phyloP scores from a whole-genome alignment of 2,888 invertebrate genomes.

The Candidula unifasciata region DNA sequence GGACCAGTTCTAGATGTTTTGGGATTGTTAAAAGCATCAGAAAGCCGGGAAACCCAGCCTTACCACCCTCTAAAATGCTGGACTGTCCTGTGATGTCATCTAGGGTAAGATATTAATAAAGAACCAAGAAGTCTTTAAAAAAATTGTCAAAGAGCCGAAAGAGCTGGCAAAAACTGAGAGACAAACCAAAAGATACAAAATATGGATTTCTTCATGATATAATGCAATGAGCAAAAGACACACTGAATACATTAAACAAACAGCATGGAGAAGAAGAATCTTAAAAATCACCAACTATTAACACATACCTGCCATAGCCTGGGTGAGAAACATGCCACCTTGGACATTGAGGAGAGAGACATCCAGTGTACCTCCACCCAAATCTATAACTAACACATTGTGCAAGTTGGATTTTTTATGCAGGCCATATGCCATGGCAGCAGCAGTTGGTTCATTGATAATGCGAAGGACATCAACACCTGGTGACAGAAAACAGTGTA shows the following conservation, averaged over 20 bases:
- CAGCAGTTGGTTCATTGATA: slow-evolving; percentile 80
- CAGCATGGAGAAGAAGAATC: neutral
- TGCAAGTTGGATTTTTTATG: slow-evolving; percentile 79
- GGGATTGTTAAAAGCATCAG: too few relatives aligned
- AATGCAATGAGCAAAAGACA: neutral
- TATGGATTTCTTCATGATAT: neutral
- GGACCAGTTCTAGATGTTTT: too few relatives aligned
- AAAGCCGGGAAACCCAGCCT: too few relatives aligned
- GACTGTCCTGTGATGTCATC: too few relatives aligned
- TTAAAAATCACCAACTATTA: neutral
- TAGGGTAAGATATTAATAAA: too few relatives aligned
- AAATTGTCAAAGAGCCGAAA: neutral
- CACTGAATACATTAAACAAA: neutral
- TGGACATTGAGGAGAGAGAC: slow-evolving; percentile 80
- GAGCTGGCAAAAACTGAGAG: neutral
- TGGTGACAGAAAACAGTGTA: slow-evolving; percentile 55
- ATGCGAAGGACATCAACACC: slow-evolving; percentile 79
- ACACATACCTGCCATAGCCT: slow-evolving; percentile 78
- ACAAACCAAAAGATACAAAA: neutral
- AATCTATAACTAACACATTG: slow-evolving; percentile 79
- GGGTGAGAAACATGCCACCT: slow-evolving; percentile 80
- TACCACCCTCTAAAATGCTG: too few relatives aligned
- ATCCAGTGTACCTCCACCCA: slow-evolving; percentile 79
- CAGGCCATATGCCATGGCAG: slow-evolving; percentile 80
- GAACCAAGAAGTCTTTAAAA: neutral